Evolutionary conservation across 92 coral and sea anemone species (phyloP).

Genomic region (Porites divaricata): DNA sequence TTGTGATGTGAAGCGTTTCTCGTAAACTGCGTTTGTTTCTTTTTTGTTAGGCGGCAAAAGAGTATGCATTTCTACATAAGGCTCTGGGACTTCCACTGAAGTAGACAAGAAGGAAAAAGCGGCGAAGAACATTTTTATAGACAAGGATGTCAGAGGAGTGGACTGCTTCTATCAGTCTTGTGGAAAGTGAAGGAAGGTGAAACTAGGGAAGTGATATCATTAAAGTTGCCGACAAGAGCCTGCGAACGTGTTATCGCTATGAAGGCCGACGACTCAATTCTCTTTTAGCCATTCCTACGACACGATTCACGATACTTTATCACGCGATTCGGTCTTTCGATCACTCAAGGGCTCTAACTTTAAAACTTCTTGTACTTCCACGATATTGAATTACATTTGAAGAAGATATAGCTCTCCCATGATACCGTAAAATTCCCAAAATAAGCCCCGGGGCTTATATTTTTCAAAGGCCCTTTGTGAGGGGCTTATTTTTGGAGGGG

Average conservation of each 20-base stretch:
- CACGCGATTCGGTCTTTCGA: too few species aligned
- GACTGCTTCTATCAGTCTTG: neutral
- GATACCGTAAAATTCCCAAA: too few species aligned
- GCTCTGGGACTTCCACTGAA: conserved; percentile 71
- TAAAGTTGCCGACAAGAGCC: neutral
- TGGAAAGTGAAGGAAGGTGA: neutral
- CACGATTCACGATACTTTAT: too few species aligned
- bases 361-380: too few species aligned
- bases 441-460: too few species aligned
- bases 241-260: neutral
- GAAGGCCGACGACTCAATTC: neutral
- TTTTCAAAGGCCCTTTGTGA: too few species aligned
- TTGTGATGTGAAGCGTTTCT: too few species aligned
- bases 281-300: neutral
- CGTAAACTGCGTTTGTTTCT: neutral
- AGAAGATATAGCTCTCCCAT: too few species aligned
- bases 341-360: too few species aligned
- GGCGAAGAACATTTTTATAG: neutral
- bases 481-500: too few species aligned
- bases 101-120: conserved; percentile 1
- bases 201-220: neutral
- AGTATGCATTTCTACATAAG: conserved; percentile 78
- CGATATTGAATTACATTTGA: too few species aligned
- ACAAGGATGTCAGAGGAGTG: neutral
- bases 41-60: conserved; percentile 67